These are phyloP conservation scores for Eristalis tenax DNA, from an alignment of 2,888 invertebrate species.

Conservation along the genomic window DNA sequence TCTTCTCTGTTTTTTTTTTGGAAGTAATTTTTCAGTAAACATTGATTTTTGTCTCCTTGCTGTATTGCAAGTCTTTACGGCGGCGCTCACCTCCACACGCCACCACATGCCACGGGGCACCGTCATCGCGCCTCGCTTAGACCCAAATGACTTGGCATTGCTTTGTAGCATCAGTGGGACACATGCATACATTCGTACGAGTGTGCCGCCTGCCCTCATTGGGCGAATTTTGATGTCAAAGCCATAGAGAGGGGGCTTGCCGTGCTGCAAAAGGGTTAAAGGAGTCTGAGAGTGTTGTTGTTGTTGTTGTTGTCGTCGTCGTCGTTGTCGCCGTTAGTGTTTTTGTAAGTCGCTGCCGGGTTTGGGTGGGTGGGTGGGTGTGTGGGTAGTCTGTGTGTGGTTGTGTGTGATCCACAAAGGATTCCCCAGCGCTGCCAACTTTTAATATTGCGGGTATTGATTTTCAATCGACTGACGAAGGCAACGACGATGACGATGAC, in stretches of 20 bases:
- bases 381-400: too few relatives aligned
- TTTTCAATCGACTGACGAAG: constrained; percentile 59
- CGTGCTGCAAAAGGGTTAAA: constrained; percentile 38
- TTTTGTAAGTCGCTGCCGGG: constrained; percentile 1
- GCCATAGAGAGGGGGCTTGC: constrained; percentile 15
- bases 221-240: constrained; percentile 64
- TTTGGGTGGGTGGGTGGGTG: constrained; percentile 6
- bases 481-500: constrained; percentile 3
- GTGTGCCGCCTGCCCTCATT: constrained; percentile 57
- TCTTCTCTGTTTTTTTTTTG: constrained; percentile 29
- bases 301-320: constrained; percentile 1
- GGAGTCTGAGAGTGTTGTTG: constrained; percentile 11
- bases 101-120: neutral
- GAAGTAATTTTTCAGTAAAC: constrained; percentile 71
- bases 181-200: constrained; percentile 27
- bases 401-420: constrained; percentile 53
- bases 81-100: neutral
- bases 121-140: constrained; percentile 29
- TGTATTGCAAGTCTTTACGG: neutral
- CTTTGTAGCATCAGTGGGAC: constrained; percentile 61
- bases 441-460: constrained; percentile 71
- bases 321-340: constrained; percentile 14
- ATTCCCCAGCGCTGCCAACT: constrained; percentile 13
- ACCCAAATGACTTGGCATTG: constrained; percentile 62
- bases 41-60: constrained; percentile 56